These are phyloP conservation scores for Ethmia dodecea DNA, from an alignment of 2,888 invertebrate genomes.

Conservation along the genomic window DNA sequence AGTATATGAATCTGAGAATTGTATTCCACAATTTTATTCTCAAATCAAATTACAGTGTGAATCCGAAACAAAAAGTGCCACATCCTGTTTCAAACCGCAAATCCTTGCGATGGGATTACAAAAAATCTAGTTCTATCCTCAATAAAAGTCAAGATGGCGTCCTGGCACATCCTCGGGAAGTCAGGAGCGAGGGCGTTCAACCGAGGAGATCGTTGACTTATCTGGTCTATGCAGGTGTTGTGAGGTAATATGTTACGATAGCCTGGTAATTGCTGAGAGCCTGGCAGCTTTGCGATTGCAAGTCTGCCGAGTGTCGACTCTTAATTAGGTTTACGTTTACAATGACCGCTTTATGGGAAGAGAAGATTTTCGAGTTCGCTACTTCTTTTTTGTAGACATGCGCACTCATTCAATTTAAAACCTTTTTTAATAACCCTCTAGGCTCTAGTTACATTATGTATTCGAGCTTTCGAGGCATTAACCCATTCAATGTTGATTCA, in stretches of 20 bases:
- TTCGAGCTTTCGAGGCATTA: background rate
- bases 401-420: no score
- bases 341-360: background rate
- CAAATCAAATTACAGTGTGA: no score
- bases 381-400: no score
- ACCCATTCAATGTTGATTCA: slow-evolving; percentile 6
- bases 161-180: slow-evolving; percentile 9
- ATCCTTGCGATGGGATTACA: no score
- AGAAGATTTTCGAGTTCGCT: no score
- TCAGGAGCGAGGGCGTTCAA: slow-evolving; percentile 16
- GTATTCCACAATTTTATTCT: no score
- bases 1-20: no score
- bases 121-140: background rate
- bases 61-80: no score
- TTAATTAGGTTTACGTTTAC: background rate
- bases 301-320: background rate
- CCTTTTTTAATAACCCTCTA: no score
- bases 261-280: slow-evolving; percentile 15
- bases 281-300: background rate
- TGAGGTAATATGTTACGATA: slow-evolving; percentile 30
- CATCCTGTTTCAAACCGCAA: no score
- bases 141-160: no score
- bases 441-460: no score
- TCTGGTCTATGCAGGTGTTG: slow-evolving; percentile 15
- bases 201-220: slow-evolving; percentile 11